Evolutionary conservation across 2,888 invertebrate genomes (phyloP).

Genomic region (Mythimna vitellina): DNA sequence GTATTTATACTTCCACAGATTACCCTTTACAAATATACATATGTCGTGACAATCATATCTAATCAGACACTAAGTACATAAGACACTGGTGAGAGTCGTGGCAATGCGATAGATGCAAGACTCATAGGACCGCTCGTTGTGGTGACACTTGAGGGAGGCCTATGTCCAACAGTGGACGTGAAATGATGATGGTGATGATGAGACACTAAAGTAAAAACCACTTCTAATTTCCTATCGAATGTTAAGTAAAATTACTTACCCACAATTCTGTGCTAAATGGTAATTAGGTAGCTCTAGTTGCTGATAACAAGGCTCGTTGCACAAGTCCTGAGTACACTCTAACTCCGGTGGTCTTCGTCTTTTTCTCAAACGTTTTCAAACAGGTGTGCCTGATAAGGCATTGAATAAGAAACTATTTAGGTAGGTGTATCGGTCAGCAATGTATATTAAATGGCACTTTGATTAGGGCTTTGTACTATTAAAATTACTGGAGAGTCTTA

Average conservation of each 20-base stretch:
- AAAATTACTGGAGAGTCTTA: neutral
- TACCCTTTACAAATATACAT: too few species aligned
- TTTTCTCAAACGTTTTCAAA: slow-evolving; percentile 21
- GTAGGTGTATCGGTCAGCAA: slow-evolving; percentile 8
- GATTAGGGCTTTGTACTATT: neutral
- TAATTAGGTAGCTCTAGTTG: slow-evolving; percentile 11
- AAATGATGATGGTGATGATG: too few species aligned
- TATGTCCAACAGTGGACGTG: too few species aligned
- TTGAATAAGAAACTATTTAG: slow-evolving; percentile 32
- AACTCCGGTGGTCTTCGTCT: neutral
- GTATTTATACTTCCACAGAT: too few species aligned
- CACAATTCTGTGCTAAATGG: slow-evolving; percentile 14
- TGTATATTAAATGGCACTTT: slow-evolving; percentile 8
- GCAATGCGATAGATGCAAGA: too few species aligned
- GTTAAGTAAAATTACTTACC: slow-evolving; percentile 7
- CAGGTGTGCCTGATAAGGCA: slow-evolving; percentile 42
- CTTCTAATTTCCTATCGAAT: slow-evolving; percentile 2
- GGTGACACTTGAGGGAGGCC: too few species aligned
- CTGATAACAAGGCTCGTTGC: slow-evolving; percentile 33
- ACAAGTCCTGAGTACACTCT: slow-evolving; percentile 21
- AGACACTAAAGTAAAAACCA: neutral
- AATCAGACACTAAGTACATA: too few species aligned
- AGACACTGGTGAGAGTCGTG: too few species aligned
- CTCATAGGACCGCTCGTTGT: too few species aligned
- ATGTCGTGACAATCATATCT: too few species aligned